These are phyloP conservation scores for Mareca strepera DNA, from an alignment of 2,797 vertebrate species.

Conservation along the genomic window DNA sequence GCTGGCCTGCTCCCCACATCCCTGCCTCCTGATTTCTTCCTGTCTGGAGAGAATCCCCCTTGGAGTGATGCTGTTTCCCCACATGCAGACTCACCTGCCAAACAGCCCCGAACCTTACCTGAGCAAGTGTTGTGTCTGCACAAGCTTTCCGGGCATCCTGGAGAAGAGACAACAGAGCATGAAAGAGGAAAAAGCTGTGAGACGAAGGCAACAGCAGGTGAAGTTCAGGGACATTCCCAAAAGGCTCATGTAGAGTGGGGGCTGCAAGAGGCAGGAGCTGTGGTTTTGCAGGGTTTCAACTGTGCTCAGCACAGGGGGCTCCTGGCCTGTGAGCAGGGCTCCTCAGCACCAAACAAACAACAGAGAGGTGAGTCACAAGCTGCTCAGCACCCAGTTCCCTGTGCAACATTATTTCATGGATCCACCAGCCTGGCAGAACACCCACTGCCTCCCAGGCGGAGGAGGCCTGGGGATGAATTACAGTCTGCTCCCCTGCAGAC, in stretches of 20 bases:
- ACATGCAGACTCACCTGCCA: neutral
- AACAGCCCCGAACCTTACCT: conserved; percentile 73
- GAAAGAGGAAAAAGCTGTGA: accelerated
- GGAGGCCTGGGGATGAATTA: too few relatives aligned
- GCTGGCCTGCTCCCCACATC: neutral
- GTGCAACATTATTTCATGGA: neutral
- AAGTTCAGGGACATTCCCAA: neutral
- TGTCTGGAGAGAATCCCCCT: neutral
- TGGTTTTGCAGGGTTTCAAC: neutral
- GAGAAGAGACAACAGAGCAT: neutral
- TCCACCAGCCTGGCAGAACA: neutral
- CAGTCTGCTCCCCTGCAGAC: neutral
- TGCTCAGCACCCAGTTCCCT: neutral
- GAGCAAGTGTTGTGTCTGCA: conserved; percentile 89
- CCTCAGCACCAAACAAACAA: neutral
- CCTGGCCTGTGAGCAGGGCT: neutral
- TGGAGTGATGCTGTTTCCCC: neutral
- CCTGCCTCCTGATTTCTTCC: neutral
- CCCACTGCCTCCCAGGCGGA: neutral
- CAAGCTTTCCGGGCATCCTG: conserved; percentile 92
- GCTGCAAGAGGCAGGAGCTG: neutral
- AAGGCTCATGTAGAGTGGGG: neutral
- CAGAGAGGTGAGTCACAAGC: neutral
- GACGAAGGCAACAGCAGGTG: neutral
- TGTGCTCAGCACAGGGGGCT: neutral